phyloP scores from a whole-genome alignment of 2,113 vertebrate genomes.

The human region DNA sequence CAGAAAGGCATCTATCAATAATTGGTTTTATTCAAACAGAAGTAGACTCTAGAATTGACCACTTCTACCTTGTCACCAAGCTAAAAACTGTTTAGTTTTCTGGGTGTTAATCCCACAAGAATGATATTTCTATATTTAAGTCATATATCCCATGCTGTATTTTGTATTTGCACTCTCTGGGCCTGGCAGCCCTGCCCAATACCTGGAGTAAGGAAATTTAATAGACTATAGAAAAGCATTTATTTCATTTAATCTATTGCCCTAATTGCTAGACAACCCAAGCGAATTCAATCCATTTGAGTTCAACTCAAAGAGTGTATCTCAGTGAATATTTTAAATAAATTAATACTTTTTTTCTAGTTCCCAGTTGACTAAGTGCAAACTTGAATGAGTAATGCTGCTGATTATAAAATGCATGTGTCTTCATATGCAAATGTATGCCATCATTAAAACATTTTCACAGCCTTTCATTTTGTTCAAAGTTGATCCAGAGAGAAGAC shows the following conservation, averaged over 20 bases:
- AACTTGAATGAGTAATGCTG: background rate
- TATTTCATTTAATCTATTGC: background rate
- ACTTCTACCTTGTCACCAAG: background rate
- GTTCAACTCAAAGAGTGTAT: background rate
- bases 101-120: background rate
- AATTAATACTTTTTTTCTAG: background rate
- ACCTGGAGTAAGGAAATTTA: background rate
- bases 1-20: background rate
- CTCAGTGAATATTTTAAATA: background rate
- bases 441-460: background rate
- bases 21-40: slow-evolving; percentile 32
- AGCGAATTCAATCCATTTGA: background rate
- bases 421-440: fast-evolving
- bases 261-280: background rate
- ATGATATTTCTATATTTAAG: slow-evolving; percentile 34
- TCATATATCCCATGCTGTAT: background rate
- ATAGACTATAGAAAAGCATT: background rate
- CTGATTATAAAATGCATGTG: background rate
- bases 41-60: background rate
- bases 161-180: background rate
- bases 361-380: background rate
- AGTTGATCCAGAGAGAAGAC: background rate
- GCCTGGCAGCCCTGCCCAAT: background rate
- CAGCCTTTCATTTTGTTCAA: background rate
- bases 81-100: slow-evolving; percentile 34